Evolutionary conservation across 1,140 invertebrate species (phyloP).

Genomic region (Cydia pomonella): DNA sequence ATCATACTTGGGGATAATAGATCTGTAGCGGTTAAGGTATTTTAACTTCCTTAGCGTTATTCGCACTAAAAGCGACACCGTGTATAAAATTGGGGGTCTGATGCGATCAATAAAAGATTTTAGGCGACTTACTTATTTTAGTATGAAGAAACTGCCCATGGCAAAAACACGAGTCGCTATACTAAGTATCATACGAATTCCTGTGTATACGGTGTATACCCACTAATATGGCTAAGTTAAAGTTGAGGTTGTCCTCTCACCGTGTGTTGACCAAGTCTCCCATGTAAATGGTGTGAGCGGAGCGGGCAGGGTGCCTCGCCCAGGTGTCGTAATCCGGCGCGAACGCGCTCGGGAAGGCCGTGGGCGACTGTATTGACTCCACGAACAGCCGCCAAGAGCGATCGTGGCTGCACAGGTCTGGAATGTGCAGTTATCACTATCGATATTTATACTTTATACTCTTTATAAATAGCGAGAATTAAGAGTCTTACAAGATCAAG

Average conservation of each 20-base stretch:
- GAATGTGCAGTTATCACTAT: conserved; percentile 38
- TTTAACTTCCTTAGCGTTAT: too few species aligned
- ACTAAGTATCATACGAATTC: too few species aligned
- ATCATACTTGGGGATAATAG: too few species aligned
- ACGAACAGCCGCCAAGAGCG: conserved; percentile 83
- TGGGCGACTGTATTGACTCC: conserved; percentile 78
- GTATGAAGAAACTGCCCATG: too few species aligned
- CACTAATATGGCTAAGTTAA: conserved; percentile 20
- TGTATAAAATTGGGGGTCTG: too few species aligned
- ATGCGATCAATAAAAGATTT: too few species aligned
- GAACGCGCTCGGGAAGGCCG: conserved; percentile 71
- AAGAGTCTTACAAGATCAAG: too few species aligned
- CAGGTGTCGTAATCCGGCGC: conserved; percentile 74
- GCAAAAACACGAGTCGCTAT: too few species aligned
- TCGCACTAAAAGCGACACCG: too few species aligned
- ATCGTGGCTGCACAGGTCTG: conserved; percentile 85
- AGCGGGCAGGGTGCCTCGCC: conserved; percentile 36
- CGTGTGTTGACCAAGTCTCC: conserved; percentile 63
- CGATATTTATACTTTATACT: neutral
- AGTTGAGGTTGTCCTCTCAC: conserved; percentile 43
- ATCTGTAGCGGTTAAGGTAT: too few species aligned
- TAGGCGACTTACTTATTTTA: too few species aligned
- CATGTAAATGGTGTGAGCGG: conserved; percentile 55
- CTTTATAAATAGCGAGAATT: too few species aligned
- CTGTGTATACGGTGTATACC: neutral